These are phyloP conservation scores for Trypoxylon attenuatum DNA, from an alignment of 2,888 invertebrate genomes.

Conservation along the genomic window DNA sequence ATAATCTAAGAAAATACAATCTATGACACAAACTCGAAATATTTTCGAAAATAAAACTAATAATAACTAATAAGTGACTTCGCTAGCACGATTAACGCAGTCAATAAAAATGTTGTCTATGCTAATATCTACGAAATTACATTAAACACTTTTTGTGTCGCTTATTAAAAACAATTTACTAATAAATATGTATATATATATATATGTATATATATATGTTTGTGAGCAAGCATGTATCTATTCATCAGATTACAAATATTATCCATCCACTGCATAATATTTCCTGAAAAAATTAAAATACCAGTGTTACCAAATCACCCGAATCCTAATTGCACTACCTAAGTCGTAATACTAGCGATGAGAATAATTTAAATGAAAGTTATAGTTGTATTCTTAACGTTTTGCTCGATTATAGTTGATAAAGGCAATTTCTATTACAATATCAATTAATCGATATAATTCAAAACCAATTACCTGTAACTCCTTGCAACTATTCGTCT, in stretches of 20 bases:
- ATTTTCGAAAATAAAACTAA: too few species aligned
- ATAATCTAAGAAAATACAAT: too few species aligned
- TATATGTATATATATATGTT: too few species aligned
- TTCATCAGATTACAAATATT: slow-evolving; percentile 25
- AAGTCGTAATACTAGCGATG: background rate
- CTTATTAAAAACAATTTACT: slow-evolving; percentile 9
- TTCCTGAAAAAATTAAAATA: slow-evolving; percentile 49
- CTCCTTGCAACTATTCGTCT: slow-evolving; percentile 18
- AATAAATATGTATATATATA: slow-evolving; percentile 17
- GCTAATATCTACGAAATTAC: too few species aligned
- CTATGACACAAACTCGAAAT: too few species aligned
- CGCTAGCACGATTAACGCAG: too few species aligned
- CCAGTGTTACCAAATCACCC: slow-evolving; percentile 13
- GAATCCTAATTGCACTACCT: background rate
- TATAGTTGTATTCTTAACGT: background rate
- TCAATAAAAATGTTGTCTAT: too few species aligned
- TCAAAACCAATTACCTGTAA: slow-evolving; percentile 36
- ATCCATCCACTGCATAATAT: slow-evolving; percentile 47
- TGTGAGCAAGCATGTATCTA: slow-evolving; percentile 26
- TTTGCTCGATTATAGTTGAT: background rate
- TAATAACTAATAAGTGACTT: too few species aligned
- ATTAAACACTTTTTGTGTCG: slow-evolving; percentile 10
- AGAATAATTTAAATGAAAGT: background rate
- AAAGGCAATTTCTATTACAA: background rate
- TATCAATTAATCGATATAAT: background rate